phyloP scores from a whole-genome alignment of 2,888 invertebrate species.

The Exephanes ischioxanthus region DNA sequence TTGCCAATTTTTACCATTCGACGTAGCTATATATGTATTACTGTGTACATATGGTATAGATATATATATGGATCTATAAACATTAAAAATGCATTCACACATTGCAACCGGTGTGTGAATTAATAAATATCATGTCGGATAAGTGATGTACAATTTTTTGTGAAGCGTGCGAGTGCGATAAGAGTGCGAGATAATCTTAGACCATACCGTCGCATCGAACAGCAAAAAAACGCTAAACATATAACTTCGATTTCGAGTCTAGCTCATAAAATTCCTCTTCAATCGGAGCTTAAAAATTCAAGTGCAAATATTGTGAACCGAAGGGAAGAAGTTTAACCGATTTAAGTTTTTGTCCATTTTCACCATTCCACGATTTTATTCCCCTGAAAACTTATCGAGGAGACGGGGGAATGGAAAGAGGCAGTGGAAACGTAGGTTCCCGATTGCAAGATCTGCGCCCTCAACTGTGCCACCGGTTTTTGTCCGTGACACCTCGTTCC shows the following conservation, averaged over 20 bases:
- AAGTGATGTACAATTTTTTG: background rate
- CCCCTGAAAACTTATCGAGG: background rate
- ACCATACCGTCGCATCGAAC: background rate
- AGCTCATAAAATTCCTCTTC: too few relatives aligned
- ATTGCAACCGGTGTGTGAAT: slow-evolving; percentile 33
- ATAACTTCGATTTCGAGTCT: too few relatives aligned
- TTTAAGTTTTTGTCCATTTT: background rate
- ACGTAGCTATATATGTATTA: too few relatives aligned
- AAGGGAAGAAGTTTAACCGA: background rate
- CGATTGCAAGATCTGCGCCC: slow-evolving; percentile 55
- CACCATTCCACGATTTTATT: background rate
- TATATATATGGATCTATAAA: background rate
- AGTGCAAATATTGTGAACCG: background rate
- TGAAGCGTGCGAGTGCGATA: background rate
- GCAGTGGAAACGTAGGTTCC: slow-evolving; percentile 29
- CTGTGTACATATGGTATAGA: too few relatives aligned
- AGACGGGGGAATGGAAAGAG: slow-evolving; percentile 11
- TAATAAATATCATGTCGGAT: slow-evolving; percentile 42
- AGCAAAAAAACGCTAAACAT: too few relatives aligned
- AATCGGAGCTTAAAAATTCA: background rate
- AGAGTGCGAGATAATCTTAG: background rate
- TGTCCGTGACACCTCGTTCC: slow-evolving; percentile 71
- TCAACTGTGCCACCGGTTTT: slow-evolving; percentile 55
- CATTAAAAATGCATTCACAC: slow-evolving; percentile 28
- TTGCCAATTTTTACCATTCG: background rate